Conservation (phyloP, 1,140 invertebrate species). For the Micrasema minimum region DNA sequence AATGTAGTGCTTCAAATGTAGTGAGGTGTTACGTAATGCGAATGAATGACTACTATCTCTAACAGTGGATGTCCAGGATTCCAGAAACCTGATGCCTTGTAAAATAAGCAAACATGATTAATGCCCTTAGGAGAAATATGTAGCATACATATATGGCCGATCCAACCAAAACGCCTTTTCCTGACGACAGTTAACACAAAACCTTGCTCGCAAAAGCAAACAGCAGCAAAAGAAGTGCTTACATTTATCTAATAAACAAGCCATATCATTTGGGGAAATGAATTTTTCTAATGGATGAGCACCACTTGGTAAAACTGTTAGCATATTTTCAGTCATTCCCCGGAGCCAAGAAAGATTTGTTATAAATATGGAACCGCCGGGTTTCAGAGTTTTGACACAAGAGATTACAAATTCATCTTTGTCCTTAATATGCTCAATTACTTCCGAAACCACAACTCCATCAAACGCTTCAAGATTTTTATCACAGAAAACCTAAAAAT, state of each 20-base stretch:
- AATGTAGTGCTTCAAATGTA: too few relatives aligned
- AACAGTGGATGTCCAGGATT: too few relatives aligned
- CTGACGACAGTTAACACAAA: too few relatives aligned
- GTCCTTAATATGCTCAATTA: conserved; percentile 83
- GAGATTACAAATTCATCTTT: conserved; percentile 72
- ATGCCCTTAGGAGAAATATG: too few relatives aligned
- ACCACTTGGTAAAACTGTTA: conserved; percentile 74
- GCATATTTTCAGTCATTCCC: conserved; percentile 76
- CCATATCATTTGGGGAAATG: conserved; percentile 73
- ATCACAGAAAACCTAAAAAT: conserved; percentile 61
- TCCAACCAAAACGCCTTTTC: too few relatives aligned
- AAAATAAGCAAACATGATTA: too few relatives aligned
- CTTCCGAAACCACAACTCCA: conserved; percentile 79
- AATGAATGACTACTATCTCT: too few relatives aligned
- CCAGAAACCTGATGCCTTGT: too few relatives aligned
- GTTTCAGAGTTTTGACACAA: conserved; percentile 73
- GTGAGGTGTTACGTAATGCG: too few relatives aligned
- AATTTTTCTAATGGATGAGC: conserved; percentile 86
- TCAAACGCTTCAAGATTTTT: conserved; percentile 68
- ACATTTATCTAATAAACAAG: conserved; percentile 65
- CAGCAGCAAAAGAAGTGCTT: too few relatives aligned
- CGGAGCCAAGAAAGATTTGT: conserved; percentile 72
- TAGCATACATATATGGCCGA: too few relatives aligned
- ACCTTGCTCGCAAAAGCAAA: too few relatives aligned
- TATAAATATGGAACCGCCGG: conserved; percentile 80